These are phyloP conservation scores for Encarsia formosa DNA, from an alignment of 2,888 invertebrate species.

Conservation along the genomic window DNA sequence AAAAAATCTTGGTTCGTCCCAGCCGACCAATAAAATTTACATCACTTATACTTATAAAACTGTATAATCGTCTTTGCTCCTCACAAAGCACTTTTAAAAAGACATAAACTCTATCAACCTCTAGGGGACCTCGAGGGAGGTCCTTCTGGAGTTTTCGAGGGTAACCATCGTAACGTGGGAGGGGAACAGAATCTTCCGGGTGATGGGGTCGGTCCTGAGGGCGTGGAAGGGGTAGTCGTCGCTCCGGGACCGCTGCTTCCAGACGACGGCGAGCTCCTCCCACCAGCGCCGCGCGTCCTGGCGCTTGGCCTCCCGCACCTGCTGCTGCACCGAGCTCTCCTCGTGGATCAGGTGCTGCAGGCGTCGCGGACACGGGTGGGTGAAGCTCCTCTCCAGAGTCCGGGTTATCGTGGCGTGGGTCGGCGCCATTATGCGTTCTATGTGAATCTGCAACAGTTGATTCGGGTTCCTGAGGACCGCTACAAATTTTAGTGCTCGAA, in stretches of 20 bases:
- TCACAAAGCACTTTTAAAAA: too few species aligned
- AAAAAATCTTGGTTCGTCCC: too few species aligned
- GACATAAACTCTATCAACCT: too few species aligned
- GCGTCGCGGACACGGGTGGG: conserved; percentile 37
- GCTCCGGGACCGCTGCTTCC: conserved; percentile 11
- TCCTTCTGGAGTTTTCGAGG: conserved; percentile 18
- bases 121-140: conserved; percentile 12
- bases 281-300: conserved; percentile 39
- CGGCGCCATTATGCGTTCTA: conserved; percentile 56
- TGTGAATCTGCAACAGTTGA: conserved; percentile 13
- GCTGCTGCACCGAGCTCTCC: conserved; percentile 29
- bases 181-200: conserved; percentile 36
- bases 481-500: too few species aligned
- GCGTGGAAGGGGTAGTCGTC: conserved; percentile 32
- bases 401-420: conserved; percentile 63
- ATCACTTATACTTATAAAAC: too few species aligned
- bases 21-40: too few species aligned
- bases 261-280: conserved; percentile 35
- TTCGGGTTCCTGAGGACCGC: too few species aligned
- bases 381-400: conserved; percentile 11
- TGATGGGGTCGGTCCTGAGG: conserved; percentile 38
- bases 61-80: too few species aligned
- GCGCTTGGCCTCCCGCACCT: conserved; percentile 35
- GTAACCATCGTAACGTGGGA: conserved; percentile 32
- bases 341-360: conserved; percentile 31